Percentiles rank a stretch among this genome's conserved stretches.
These are phyloP conservation scores for Diploptera punctata DNA, from an alignment of 2,888 invertebrate species.

Conservation along the genomic window DNA sequence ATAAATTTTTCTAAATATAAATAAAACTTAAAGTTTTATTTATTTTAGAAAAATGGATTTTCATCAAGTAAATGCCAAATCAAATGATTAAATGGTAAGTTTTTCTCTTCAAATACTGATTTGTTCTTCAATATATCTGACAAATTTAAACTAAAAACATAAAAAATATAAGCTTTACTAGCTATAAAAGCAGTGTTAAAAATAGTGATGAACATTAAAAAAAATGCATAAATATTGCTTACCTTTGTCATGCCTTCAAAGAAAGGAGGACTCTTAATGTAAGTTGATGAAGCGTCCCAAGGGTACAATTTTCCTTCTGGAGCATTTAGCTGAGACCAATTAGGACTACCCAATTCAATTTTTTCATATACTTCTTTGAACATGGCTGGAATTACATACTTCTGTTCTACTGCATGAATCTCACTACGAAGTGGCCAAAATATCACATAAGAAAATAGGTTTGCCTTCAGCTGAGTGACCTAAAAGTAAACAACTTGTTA, in stretches of 20 bases:
- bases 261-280: constrained; percentile 96
- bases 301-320: constrained; percentile 86
- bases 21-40: no score
- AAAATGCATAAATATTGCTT: constrained; percentile 44
- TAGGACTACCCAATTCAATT: constrained; percentile 83
- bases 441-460: constrained; percentile 85
- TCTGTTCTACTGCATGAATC: constrained; percentile 87
- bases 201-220: no score
- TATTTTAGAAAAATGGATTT: no score
- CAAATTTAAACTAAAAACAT: no score
- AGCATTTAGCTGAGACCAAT: constrained; percentile 84
- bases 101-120: no score
- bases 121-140: no score
- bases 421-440: constrained; percentile 94
- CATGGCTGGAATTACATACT: constrained; percentile 94
- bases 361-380: constrained; percentile 90
- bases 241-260: constrained; percentile 84
- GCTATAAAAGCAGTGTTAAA: no score
- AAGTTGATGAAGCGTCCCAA: constrained; percentile 91
- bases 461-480: constrained; percentile 73
- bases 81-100: no score
- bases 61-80: no score
- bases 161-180: no score
- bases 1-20: no score
- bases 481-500: constrained; percentile 42